Base-by-base conservation (phyloP, 2,888 invertebrate species). In the Rhaphigaster nebulosa region DNA sequence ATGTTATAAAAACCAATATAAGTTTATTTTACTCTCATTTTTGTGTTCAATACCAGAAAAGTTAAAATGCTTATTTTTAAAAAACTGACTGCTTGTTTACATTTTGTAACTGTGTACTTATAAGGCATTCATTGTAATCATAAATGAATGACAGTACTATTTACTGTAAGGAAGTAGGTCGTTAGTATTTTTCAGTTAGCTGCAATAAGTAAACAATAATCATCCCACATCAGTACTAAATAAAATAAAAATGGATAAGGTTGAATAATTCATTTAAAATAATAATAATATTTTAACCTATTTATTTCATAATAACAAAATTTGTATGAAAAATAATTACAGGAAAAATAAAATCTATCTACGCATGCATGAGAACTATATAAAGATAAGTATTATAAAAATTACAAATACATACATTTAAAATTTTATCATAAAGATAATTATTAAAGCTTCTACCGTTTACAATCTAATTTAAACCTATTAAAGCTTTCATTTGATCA, bases 401-500 rank as follows among this genome's bases (percentile, higher is more conserved):
- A 13, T 80, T 45, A 84, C 45, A 41, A 18, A 84, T 45, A 26
- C 6, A 45, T 45, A n/a, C 5, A 10, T 80, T 26, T 41, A 80
- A 2, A 41, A 1, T 80, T 45, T 84, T 38, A 20, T 8, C 13
- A 18, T 65, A 84, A 26, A 84, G 23, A 3, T 80, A 80, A 26
- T 12, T 65, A 38, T 76, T 84, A 84, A 84, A 84, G 84, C 84
- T 45, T 84, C 20, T 84, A 45, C 45, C 84, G n/a, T n/a, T 12
- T n/a, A 80, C 12, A 41, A 26, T 45, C 45, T 45, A 84, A 45
- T 13, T n/a, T 84, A 45, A 84, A 45, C n/a, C 23, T 20, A 45
- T 84, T 84, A 84, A 84, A 84, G 84, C 84, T 84, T 45, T 41
- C 6, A n/a, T 84, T 84, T 84, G 45, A 84, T 84, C 84, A 84